Evolutionary conservation across 2,113 vertebrate species (phyloP), one percentile per base, ranked within the genome.

Genomic region (Octodon degus): DNA sequence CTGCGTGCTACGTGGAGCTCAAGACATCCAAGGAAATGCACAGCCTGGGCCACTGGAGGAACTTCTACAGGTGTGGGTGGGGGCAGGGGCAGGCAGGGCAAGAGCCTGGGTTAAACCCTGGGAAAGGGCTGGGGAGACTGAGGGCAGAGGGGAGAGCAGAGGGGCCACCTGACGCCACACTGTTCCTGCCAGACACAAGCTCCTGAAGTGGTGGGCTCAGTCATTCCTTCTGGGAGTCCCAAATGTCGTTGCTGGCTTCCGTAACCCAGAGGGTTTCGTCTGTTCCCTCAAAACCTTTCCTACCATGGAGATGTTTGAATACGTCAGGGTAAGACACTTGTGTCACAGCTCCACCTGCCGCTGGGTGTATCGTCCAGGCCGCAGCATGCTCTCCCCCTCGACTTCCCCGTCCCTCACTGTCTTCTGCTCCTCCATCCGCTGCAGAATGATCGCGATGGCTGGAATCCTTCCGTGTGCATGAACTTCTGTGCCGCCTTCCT

Each of bases 151-250:
- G 43, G 53, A 14, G 24, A 47, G 27, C 32, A 12, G 53, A 47
- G n/a, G 12, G 30, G 34, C 13, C 32, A 53, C 25, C 63, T 87
- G 43, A 96, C 24, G 20, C 72, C 67, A 14, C 63, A 72, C 77
- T 62, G 92, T 84, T 90, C 47, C 81, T 37, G n/a, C 83, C 96
- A 99, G 99, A 97, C 99, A 99, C 96, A 99, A 99, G 94, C 98
- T 99, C 32, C 98, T 99, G 50, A 99, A 99, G 86, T 99, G 99
- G 99, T 99, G 99, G 99, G 99, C 99, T 9, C 99, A 99, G 98
- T 99, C 99, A 0, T 99, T 99, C 94, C 98, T 99, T 53, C 99
- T 98, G 0, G 99, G 99, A 4, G 99, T 99, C 85, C 99, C 99
- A 2, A 98, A 98, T 14, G 98, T 99, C 1, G 98, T 99, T 0